Evolutionary conservation across 2,888 invertebrate genomes (phyloP).

Genomic region (Mesochorus sp.): DNA sequence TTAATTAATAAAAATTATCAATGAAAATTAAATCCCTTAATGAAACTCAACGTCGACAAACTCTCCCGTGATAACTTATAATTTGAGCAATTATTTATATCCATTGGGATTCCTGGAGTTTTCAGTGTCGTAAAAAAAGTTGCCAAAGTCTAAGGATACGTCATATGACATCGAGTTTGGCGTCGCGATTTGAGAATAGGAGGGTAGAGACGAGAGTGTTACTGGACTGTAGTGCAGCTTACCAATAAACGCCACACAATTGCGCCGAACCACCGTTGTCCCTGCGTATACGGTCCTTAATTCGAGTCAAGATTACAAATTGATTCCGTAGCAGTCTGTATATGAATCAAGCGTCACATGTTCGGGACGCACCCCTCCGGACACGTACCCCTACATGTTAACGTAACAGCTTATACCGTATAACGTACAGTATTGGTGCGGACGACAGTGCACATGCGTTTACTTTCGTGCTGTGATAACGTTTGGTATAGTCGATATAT

Average conservation of each 20-base stretch:
- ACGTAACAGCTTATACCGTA: slow-evolving; percentile 43
- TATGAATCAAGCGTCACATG: slow-evolving; percentile 82
- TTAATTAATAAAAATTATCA: no score
- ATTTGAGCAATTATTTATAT: no score
- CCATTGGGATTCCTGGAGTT: no score
- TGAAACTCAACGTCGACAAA: no score
- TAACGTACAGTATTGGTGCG: slow-evolving; percentile 40
- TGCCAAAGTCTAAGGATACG: no score
- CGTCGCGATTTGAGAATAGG: background rate
- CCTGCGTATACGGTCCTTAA: slow-evolving; percentile 86
- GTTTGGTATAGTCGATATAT: slow-evolving; percentile 25
- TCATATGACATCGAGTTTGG: no score
- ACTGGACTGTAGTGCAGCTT: slow-evolving; percentile 41
- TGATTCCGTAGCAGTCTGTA: slow-evolving; percentile 81
- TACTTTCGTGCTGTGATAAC: slow-evolving; percentile 49
- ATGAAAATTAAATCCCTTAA: no score
- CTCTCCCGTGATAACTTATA: no score
- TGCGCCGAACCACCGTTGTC: slow-evolving; percentile 59
- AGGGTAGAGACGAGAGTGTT: background rate
- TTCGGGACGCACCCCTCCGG: slow-evolving; percentile 80
- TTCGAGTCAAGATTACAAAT: slow-evolving; percentile 82
- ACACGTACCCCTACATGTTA: slow-evolving; percentile 61
- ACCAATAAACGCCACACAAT: slow-evolving; percentile 50
- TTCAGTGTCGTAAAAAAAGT: no score
- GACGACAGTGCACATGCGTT: slow-evolving; percentile 61